Evolutionary conservation across 1,140 invertebrate species (phyloP).

Genomic region (Stenopsyche tienmushanensis): DNA sequence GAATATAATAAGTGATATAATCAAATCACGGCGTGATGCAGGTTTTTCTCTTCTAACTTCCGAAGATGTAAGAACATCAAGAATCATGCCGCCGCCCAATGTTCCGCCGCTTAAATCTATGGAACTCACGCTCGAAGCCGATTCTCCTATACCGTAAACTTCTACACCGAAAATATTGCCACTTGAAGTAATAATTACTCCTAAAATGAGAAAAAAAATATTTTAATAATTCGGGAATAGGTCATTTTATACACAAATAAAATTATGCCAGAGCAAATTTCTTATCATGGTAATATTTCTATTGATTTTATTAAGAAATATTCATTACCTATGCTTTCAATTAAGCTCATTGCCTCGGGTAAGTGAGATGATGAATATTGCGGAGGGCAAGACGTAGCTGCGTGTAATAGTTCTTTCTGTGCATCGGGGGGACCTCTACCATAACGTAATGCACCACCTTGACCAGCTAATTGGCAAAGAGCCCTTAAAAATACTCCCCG

Average conservation of each 20-base stretch:
- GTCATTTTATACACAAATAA: no score
- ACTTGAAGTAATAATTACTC: constrained; percentile 23
- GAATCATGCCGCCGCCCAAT: constrained; percentile 46
- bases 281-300: no score
- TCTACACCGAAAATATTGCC: constrained; percentile 26
- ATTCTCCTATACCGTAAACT: constrained; percentile 44
- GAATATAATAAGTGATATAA: constrained; percentile 52
- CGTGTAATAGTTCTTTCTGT: constrained; percentile 67
- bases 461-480: constrained; percentile 69
- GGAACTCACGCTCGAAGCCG: constrained; percentile 47
- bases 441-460: constrained; percentile 68
- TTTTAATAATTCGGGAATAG: neutral
- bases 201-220: constrained; percentile 10
- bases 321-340: constrained; percentile 67
- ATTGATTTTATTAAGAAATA: no score
- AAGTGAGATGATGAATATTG: constrained; percentile 70
- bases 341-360: constrained; percentile 71
- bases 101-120: constrained; percentile 43
- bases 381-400: constrained; percentile 54
- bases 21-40: constrained; percentile 47
- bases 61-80: constrained; percentile 46
- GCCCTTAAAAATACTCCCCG: constrained; percentile 64
- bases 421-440: constrained; percentile 80
- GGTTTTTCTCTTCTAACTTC: constrained; percentile 44
- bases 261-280: no score